phyloP scores from a whole-genome alignment of 1,140 invertebrate species.

The Octopus sinensis region DNA sequence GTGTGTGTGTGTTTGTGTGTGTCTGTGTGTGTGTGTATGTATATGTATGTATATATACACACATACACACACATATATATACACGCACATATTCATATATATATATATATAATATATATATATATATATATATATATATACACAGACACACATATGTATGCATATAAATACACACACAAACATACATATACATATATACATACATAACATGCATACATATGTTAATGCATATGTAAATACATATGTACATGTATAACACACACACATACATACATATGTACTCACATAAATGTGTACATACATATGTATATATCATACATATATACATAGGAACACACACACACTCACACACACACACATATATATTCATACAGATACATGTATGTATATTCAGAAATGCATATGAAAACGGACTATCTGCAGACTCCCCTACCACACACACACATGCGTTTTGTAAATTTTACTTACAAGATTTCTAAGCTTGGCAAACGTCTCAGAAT shows the following conservation, averaged over 20 bases:
- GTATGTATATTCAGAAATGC: background rate
- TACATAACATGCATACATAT: background rate
- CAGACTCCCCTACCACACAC: background rate
- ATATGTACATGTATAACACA: background rate
- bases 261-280: background rate
- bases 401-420: background rate
- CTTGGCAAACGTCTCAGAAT: too few relatives aligned
- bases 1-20: too few relatives aligned
- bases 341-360: background rate
- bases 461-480: too few relatives aligned
- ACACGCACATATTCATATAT: background rate
- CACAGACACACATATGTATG: background rate
- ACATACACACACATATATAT: background rate
- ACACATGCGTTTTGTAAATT: background rate
- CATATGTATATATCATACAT: background rate
- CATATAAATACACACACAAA: background rate
- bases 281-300: background rate
- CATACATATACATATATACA: background rate
- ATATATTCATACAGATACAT: background rate
- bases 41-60: background rate
- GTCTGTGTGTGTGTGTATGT: too few relatives aligned
- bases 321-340: background rate
- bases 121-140: background rate
- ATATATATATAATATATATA: too few relatives aligned
- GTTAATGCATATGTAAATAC: background rate